These are phyloP conservation scores for Mimachlamys varia DNA, from an alignment of 2,888 invertebrate genomes.

Conservation along the genomic window DNA sequence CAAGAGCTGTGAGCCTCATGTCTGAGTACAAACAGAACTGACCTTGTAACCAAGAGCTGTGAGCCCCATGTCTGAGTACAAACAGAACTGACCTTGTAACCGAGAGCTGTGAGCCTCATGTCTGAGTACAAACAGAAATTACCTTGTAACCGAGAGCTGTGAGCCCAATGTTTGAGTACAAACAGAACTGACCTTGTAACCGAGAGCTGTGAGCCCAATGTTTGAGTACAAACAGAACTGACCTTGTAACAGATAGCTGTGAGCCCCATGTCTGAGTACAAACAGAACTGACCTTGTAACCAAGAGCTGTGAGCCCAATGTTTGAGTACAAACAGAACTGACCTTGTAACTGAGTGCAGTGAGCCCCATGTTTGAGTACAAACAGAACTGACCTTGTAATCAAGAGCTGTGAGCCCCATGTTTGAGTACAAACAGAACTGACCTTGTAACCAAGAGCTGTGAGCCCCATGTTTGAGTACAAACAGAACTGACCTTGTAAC, in stretches of 20 bases:
- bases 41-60: slow-evolving; percentile 77
- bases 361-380: slow-evolving; percentile 72
- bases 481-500: slow-evolving; percentile 70
- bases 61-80: slow-evolving; percentile 72
- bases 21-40: slow-evolving; percentile 41
- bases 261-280: slow-evolving; percentile 72
- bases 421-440: slow-evolving; percentile 41
- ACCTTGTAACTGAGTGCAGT: slow-evolving; percentile 77
- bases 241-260: slow-evolving; percentile 77
- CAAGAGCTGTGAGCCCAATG: slow-evolving; percentile 77
- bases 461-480: slow-evolving; percentile 72
- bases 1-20: slow-evolving; percentile 77
- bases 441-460: slow-evolving; percentile 77
- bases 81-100: slow-evolving; percentile 70
- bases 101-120: slow-evolving; percentile 77
- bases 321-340: slow-evolving; percentile 41
- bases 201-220: slow-evolving; percentile 77
- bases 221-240: slow-evolving; percentile 41
- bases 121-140: slow-evolving; percentile 79
- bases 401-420: slow-evolving; percentile 77
- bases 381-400: slow-evolving; percentile 70
- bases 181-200: slow-evolving; percentile 70
- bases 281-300: slow-evolving; percentile 70
- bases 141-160: slow-evolving; percentile 77
- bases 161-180: slow-evolving; percentile 72